A percentile compares a stretch with the other conserved stretches of the same genome.
Conservation (phyloP, 1,140 invertebrate species). For the Parasteatoda tepidariorum region DNA sequence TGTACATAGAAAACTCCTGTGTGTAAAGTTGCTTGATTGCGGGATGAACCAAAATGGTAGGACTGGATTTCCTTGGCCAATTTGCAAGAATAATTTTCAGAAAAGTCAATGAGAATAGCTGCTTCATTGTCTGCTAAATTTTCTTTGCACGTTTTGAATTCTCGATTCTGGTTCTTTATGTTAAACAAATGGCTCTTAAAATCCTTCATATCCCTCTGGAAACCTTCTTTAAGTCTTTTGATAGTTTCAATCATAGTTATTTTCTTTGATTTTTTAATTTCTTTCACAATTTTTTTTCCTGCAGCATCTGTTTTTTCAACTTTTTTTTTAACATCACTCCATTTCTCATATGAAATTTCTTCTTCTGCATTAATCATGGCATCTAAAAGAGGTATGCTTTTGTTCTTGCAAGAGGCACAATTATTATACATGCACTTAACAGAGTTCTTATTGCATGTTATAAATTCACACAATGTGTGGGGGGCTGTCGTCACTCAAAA, state of each 20-base stretch:
- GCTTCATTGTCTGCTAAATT: too few species aligned
- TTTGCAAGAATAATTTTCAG: not conserved
- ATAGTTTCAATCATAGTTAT: too few species aligned
- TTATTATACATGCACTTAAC: conserved; percentile 21
- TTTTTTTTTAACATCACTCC: too few species aligned
- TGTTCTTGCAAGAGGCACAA: conserved; percentile 10
- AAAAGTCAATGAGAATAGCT: conserved; percentile 24
- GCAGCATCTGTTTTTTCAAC: too few species aligned
- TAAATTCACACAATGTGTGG: not conserved
- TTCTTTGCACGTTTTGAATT: conserved; percentile 9
- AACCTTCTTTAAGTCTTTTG: too few species aligned
- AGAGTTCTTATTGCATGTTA: conserved; percentile 7
- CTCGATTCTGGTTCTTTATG: conserved; percentile 4
- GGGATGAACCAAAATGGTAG: conserved; percentile 10
- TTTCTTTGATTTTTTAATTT: too few species aligned
- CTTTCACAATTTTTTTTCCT: too few species aligned
- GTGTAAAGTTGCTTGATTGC: conserved; percentile 14
- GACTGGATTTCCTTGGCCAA: conserved; percentile 17
- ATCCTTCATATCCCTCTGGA: conserved; percentile 1
- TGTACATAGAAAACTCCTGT: too few species aligned
- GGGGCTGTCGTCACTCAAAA: not conserved
- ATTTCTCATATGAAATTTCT: not conserved
- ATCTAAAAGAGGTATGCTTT: too few species aligned
- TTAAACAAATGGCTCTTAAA: too few species aligned
- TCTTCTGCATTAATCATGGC: conserved; percentile 14